These are phyloP conservation scores for Scotopteryx bipunctaria DNA, from an alignment of 2,888 invertebrate genomes.

Conservation along the genomic window DNA sequence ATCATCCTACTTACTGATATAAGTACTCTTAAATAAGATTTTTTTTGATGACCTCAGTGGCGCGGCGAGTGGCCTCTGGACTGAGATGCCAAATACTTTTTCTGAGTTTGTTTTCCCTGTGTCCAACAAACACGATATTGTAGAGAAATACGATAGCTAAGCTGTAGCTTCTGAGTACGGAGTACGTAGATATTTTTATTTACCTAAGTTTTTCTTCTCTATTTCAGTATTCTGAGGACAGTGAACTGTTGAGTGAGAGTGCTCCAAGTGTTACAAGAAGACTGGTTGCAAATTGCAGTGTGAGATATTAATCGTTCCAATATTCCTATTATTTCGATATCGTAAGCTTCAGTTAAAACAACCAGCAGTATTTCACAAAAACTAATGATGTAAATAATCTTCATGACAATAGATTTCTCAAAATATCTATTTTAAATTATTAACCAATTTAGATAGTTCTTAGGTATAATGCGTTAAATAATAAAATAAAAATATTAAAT, in stretches of 20 bases:
- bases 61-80: too few species aligned
- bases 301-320: conserved; percentile 18
- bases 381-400: conserved; percentile 18
- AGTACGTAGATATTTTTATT: background rate
- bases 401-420: conserved; percentile 4
- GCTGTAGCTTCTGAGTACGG: too few species aligned
- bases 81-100: too few species aligned
- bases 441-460: conserved; percentile 12
- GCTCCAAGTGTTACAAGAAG: conserved; percentile 15
- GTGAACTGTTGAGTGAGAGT: conserved; percentile 63
- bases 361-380: background rate
- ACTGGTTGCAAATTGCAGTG: conserved; percentile 19
- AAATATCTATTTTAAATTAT: conserved; percentile 18
- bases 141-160: too few species aligned
- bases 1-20: background rate
- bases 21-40: too few species aligned
- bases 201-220: conserved; percentile 29
- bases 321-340: background rate
- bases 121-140: too few species aligned
- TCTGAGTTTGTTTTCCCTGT: too few species aligned
- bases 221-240: conserved; percentile 69
- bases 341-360: conserved; percentile 1
- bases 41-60: too few species aligned
- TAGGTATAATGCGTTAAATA: conserved; percentile 14
- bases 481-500: conserved; percentile 18